A percentile compares a stretch with the other conserved stretches of the same genome.
Conservation (phyloP, 2,113 vertebrate species). For the Notiomystis cincta region DNA sequence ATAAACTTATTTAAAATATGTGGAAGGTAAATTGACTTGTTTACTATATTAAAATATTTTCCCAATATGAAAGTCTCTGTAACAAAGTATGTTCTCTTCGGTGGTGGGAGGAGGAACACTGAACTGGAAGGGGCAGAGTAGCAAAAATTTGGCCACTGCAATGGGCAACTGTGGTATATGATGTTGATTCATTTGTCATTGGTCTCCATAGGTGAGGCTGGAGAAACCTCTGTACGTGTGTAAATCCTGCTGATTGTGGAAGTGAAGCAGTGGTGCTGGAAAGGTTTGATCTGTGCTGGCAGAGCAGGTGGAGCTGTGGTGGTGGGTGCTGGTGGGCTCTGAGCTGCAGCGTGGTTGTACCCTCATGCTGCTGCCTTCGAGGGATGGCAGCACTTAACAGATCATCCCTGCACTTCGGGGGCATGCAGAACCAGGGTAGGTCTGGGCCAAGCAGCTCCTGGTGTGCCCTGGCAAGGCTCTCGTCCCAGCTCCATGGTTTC, state of each 20-base stretch:
- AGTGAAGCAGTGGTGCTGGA: neutral
- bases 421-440: neutral
- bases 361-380: neutral
- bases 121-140: neutral
- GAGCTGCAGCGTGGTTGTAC: neutral
- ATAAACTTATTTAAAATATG: constrained; percentile 57
- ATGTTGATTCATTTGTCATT: neutral
- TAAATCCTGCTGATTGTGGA: neutral
- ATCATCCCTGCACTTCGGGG: accelerated
- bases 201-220: neutral
- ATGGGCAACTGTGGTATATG: accelerated
- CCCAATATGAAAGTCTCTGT: constrained; percentile 50
- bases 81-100: constrained; percentile 18
- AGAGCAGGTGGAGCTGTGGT: neutral
- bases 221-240: neutral
- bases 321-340: neutral
- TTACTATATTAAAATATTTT: constrained; percentile 69
- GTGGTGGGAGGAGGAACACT: neutral
- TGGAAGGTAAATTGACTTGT: constrained; percentile 51
- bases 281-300: neutral
- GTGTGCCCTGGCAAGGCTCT: neutral
- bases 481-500: neutral
- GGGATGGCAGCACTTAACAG: neutral
- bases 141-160: neutral
- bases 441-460: neutral